Conservation (phyloP, 2,113 vertebrate genomes). For the Penelope pileata region DNA sequence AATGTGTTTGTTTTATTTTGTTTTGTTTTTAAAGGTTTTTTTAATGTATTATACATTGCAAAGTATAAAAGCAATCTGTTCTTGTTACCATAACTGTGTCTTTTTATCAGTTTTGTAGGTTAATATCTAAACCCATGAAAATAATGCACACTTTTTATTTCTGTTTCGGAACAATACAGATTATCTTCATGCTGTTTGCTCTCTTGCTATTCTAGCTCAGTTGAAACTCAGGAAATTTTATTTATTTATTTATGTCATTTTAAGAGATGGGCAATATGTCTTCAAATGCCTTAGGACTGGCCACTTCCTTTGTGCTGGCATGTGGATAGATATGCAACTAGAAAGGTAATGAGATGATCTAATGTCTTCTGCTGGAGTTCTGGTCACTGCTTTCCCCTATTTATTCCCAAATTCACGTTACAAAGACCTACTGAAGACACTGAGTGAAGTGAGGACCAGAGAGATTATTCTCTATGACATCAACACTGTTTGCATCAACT, state of each 20-base stretch:
- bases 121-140: slow-evolving; percentile 25
- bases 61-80: not conserved
- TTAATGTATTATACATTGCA: not conserved
- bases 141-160: not conserved
- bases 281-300: not conserved
- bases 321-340: not conserved
- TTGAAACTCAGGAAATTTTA: not conserved
- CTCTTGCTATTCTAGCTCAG: not conserved
- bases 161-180: not conserved
- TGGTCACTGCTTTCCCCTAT: not conserved
- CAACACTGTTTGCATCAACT: not conserved
- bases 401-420: not conserved
- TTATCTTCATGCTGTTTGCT: not conserved
- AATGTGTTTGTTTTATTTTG: not conserved
- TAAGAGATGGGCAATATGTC: not conserved
- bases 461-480: not conserved
- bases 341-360: not conserved
- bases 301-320: not conserved
- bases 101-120: not conserved
- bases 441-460: not conserved
- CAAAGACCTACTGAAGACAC: not conserved
- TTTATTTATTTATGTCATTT: not conserved
- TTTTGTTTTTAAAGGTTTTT: not conserved
- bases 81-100: not conserved
- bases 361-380: not conserved